Base-by-base conservation (phyloP, 2,797 vertebrate genomes). In the Cuniculus paca region DNA sequence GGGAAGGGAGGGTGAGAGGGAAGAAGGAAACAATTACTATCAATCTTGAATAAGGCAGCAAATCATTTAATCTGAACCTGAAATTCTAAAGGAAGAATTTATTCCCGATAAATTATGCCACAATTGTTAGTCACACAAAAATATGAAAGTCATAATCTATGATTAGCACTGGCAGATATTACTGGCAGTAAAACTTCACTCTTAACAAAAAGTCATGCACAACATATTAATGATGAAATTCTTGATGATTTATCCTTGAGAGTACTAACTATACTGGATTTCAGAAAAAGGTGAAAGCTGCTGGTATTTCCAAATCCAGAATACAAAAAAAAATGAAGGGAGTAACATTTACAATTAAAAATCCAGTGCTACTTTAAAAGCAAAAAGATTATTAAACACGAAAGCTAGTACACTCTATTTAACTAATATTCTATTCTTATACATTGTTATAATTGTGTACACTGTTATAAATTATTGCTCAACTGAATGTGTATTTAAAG, bases 171-270 rank as follows among this genome's bases (percentile, higher is more conserved):
- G 87, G 39, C 42, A 84, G 31, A 86, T 31, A 16, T 75, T 93
- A 91, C 86, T 79, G 94, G 94, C 91, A 95, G 42, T 52, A 91
- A 94, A 91, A 90, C 0, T 61, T 90, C 48, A 93, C 26, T 83
- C 80, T 12, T 79, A 96, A 97, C 82, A 97, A n/a, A 68, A 84
- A 96, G 36, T 65, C 96, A 96, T 96, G 97, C 94, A 85, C 86
- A 97, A 98, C 96, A 92, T 95, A 98, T 91, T 96, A 94, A 95
- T 87, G 97, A 52, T 0, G 75, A 90, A 50, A 96, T 94, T 98
- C 98, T 98, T 95, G 97, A 82, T 52, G 97, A 93, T 96, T 79
- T 97, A 78, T 96, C 97, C 92, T 98, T 98, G 95, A 91, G 19
- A 34, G 31, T 61, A 87, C 97, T 98, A 88, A 87, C 97, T 98